Evolutionary conservation across 2,113 vertebrate genomes (phyloP).

Genomic region (Ornithorhynchus anatinus): DNA sequence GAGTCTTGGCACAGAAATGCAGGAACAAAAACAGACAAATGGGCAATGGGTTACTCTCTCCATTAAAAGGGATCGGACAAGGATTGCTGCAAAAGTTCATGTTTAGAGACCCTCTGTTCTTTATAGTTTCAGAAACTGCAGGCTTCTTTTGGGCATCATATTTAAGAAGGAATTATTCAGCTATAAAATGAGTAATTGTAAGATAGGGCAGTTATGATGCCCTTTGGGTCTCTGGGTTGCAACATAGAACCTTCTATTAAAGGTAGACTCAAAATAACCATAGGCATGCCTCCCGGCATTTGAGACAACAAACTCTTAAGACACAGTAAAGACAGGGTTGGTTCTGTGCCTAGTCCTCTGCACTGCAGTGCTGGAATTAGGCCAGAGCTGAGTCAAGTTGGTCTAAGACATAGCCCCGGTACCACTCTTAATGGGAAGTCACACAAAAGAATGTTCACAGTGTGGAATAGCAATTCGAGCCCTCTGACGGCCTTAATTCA

Average conservation of each 20-base stretch:
- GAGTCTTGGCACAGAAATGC: background rate
- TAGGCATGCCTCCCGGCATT: background rate
- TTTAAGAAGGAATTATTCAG: background rate
- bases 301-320: conserved; percentile 51
- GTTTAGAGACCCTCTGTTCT: background rate
- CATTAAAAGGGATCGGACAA: background rate
- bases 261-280: background rate
- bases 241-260: background rate
- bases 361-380: conserved; percentile 48
- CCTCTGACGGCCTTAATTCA: background rate
- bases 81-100: too few species aligned
- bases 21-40: background rate
- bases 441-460: conserved; percentile 2
- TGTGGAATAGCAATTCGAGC: background rate
- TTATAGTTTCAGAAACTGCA: background rate
- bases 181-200: background rate
- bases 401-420: conserved; percentile 13
- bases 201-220: background rate
- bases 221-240: background rate
- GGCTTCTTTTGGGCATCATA: background rate
- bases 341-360: conserved; percentile 33
- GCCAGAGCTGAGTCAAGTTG: conserved; percentile 1
- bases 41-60: too few species aligned
- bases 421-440: conserved; percentile 13
- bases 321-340: conserved; percentile 48